phyloP scores from a whole-genome alignment of 2,113 vertebrate species.

The Dascyllus trimaculatus region DNA sequence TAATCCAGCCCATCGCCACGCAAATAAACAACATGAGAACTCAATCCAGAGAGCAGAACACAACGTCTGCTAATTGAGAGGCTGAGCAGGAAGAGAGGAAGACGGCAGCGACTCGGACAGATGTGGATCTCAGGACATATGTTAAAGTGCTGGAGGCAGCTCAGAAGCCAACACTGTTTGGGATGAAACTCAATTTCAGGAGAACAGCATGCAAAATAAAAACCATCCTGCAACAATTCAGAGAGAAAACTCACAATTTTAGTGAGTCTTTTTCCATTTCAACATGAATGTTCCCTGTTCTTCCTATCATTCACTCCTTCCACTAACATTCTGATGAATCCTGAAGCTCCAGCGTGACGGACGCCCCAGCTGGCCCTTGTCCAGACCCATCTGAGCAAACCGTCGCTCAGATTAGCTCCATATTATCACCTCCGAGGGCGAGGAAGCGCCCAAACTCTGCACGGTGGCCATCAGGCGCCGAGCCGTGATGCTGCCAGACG shows the following conservation, averaged over 20 bases:
- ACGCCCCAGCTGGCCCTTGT: conserved; percentile 44
- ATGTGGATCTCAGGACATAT: conserved; percentile 6
- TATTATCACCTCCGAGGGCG: conserved; percentile 41
- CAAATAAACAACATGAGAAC: neutral
- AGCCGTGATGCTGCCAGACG: conserved; percentile 6
- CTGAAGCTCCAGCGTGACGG: conserved; percentile 2
- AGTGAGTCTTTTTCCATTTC: no score
- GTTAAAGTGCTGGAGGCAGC: neutral
- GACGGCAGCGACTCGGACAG: neutral
- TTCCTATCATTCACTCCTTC: no score
- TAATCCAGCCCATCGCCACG: neutral
- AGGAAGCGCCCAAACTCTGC: conserved; percentile 15
- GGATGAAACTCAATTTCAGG: conserved; percentile 10
- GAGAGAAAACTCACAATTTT: no score
- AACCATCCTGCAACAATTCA: no score
- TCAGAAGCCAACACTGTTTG: neutral
- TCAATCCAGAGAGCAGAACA: neutral
- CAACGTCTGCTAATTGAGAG: neutral
- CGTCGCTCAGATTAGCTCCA: conserved; percentile 58
- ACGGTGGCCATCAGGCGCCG: conserved; percentile 16
- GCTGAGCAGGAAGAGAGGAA: neutral
- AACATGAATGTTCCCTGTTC: no score
- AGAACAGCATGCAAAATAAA: neutral
- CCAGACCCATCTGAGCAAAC: conserved; percentile 58
- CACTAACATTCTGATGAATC: no score